Evolutionary conservation across 2,797 vertebrate species (phyloP), one percentile per base, ranked within the genome.

Genomic region (Sardinella longiceps): DNA sequence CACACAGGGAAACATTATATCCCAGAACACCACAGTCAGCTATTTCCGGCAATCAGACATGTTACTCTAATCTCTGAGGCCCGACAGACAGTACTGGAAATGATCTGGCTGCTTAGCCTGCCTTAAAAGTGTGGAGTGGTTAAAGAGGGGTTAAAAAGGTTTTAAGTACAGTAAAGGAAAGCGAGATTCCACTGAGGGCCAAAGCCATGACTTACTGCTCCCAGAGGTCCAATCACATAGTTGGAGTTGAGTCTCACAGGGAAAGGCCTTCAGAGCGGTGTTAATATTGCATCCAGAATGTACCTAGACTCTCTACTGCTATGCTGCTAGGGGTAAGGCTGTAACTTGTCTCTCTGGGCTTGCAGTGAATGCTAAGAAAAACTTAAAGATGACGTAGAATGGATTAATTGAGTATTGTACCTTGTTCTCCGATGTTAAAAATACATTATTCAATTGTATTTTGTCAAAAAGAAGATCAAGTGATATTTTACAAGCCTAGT

Each of bases 141-240:
- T 84, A 66, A 39, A n/a, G n/a, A n/a, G n/a, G n/a, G n/a, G n/a
- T n/a, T n/a, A n/a, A n/a, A n/a, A n/a, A 82, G 56, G 28, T 23
- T 77, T 39, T 77, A 10, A 39, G 37, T 77, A 77, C 70, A 77
- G n/a, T 83, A 45, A 43, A 60, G 9, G 56, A 46, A 6, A 82
- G 37, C 80, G 30, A 80, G 25, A 48, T 25, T 81, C 23, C 39
- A 23, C 77, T 9, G 81, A 58, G 37, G 30, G 9, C 33, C 14
- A 58, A 51, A 43, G 46, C 56, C 51, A 60, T 56, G 74, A 82
- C 80, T 84, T 80, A 81, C 58, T 80, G 45, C 45, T 84, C 58
- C 84, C 83, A 45, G n/a, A 23, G 43, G 23, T 12, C 60, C 30
- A 66, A 45, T 80, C 80, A 77, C 77, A 60, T 33, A 51, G 30